Percentiles rank a stretch among this genome's conserved stretches.
These are phyloP conservation scores for Callimorpha dominula DNA, from an alignment of 2,888 invertebrate genomes.

Conservation along the genomic window DNA sequence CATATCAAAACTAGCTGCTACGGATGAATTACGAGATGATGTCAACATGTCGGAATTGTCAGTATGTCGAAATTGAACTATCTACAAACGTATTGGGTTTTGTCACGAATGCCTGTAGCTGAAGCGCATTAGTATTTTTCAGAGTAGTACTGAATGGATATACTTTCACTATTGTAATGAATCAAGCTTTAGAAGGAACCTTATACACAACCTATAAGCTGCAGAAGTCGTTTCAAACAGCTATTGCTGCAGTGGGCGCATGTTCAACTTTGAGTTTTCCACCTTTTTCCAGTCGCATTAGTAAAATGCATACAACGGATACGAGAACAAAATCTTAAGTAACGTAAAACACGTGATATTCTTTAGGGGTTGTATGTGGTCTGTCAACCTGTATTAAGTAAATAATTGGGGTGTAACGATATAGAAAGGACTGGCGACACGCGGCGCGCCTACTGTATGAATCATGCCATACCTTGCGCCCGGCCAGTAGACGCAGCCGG, in stretches of 20 bases:
- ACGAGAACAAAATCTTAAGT: background rate
- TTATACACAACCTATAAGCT: no score
- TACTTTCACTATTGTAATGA: background rate
- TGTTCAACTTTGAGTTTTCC: no score
- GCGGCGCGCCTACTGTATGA: conserved; percentile 62
- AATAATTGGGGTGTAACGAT: conserved; percentile 27
- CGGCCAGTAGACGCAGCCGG: conserved; percentile 74
- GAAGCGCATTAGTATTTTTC: background rate
- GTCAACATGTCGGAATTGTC: background rate
- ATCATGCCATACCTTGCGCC: conserved; percentile 73
- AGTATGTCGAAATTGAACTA: no score
- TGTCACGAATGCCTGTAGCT: background rate
- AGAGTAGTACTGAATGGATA: background rate
- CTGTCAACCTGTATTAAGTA: background rate
- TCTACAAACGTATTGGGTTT: background rate
- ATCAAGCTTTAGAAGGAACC: no score
- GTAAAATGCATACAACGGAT: background rate
- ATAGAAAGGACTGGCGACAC: conserved; percentile 33
- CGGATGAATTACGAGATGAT: background rate
- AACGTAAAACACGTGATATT: background rate
- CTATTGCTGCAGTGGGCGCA: no score
- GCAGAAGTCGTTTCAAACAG: no score
- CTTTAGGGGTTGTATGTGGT: background rate
- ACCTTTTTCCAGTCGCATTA: no score
- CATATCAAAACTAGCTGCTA: conserved; percentile 4